Conservation (phyloP, 2,113 vertebrate genomes). For the Azemiops feae region DNA sequence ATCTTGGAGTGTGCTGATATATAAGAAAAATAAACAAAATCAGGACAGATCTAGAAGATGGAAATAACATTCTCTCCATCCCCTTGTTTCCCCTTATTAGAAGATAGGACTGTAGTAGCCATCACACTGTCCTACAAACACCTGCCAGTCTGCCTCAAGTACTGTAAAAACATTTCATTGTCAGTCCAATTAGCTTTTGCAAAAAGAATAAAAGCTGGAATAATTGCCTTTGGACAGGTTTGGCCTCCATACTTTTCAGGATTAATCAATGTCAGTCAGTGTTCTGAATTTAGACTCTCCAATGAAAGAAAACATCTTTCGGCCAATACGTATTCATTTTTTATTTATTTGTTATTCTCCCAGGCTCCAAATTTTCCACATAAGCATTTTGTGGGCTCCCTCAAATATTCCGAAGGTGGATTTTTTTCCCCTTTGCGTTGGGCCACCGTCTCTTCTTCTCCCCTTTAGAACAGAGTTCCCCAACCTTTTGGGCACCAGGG, state of each 20-base stretch:
- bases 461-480: neutral
- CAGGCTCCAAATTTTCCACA: neutral
- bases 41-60: neutral
- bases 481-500: no score
- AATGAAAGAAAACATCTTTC: neutral
- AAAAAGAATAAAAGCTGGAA: neutral
- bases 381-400: neutral
- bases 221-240: neutral
- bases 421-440: neutral
- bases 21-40: neutral
- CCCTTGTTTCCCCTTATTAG: neutral
- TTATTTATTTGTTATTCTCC: neutral
- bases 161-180: neutral
- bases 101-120: neutral
- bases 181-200: neutral
- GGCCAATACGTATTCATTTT: neutral
- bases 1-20: neutral
- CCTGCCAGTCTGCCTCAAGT: neutral
- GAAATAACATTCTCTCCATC: neutral
- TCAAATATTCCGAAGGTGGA: neutral
- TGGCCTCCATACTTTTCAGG: neutral
- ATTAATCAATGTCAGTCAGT: neutral
- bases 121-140: neutral
- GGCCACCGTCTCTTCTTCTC: neutral
- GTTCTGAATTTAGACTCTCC: neutral